These are phyloP conservation scores for Thelaira solivaga DNA, from an alignment of 2,888 invertebrate species.

Conservation along the genomic window DNA sequence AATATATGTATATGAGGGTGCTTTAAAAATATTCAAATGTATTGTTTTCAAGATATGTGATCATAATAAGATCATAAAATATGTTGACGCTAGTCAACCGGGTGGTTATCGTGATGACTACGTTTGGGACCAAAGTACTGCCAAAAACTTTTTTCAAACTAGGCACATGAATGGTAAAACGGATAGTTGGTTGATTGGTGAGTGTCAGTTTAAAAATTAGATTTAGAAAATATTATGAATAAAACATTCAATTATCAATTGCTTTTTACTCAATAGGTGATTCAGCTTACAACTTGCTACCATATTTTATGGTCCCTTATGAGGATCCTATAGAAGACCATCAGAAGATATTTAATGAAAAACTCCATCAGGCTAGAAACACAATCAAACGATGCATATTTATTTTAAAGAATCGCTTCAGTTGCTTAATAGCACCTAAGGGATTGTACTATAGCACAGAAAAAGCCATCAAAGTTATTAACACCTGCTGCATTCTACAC, in stretches of 20 bases:
- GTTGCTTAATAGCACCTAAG: constrained; percentile 10
- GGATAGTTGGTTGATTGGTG: constrained; percentile 17
- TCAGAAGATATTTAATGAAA: constrained; percentile 24
- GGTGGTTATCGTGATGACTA: background rate
- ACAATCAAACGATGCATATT: constrained; percentile 14
- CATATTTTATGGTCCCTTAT: constrained; percentile 31
- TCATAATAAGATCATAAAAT: constrained; percentile 34
- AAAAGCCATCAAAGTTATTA: constrained; percentile 14
- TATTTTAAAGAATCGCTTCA: constrained; percentile 23
- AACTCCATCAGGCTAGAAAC: background rate
- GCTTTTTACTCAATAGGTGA: constrained; percentile 27
- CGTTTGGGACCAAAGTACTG: constrained; percentile 27
- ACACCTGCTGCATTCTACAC: constrained; percentile 36
- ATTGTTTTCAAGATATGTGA: constrained; percentile 20
- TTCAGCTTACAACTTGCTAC: constrained; percentile 3
- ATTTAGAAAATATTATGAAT: background rate
- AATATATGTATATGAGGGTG: background rate
- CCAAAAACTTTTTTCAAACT: background rate
- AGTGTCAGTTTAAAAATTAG: background rate
- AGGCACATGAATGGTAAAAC: constrained; percentile 3
- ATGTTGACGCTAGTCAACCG: constrained; percentile 29
- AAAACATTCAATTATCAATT: no score
- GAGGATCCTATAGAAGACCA: constrained; percentile 1
- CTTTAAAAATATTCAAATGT: background rate
- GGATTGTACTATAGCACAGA: constrained; percentile 25